These are phyloP conservation scores for Rhynchopsitta pachyrhyncha DNA, from an alignment of 2,113 vertebrate genomes.

Conservation along the genomic window DNA sequence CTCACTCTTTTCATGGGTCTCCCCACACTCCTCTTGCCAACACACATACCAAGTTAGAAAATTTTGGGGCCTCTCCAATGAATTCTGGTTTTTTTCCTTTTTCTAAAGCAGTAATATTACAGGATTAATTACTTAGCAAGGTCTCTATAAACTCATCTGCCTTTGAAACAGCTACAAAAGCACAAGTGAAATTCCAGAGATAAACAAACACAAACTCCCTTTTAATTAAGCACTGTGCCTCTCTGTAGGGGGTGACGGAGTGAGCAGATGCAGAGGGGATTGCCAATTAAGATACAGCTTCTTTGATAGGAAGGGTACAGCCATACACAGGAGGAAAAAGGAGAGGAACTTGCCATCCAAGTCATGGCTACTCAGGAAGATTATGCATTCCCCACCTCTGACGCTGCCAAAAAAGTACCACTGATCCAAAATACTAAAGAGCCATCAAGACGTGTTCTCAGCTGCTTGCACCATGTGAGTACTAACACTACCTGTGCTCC, in stretches of 20 bases:
- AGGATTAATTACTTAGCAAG: conserved; percentile 35
- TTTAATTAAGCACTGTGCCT: conserved; percentile 60
- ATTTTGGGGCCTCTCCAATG: not conserved
- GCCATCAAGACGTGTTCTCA: conserved; percentile 16
- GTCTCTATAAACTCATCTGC: not conserved
- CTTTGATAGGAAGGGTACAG: conserved; percentile 64
- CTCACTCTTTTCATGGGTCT: not conserved
- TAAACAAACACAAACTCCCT: conserved; percentile 65
- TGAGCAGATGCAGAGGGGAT: conserved; percentile 49
- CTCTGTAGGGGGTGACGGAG: conserved; percentile 17
- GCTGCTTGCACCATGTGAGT: not conserved
- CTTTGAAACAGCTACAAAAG: conserved; percentile 56
- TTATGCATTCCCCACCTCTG: conserved; percentile 26
- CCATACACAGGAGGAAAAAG: conserved; percentile 37
- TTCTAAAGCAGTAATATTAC: not conserved
- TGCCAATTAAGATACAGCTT: conserved; percentile 72
- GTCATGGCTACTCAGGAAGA: conserved; percentile 58
- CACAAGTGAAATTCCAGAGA: conserved; percentile 59
- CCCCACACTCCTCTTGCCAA: not conserved
- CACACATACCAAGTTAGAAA: not conserved
- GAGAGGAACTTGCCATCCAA: conserved; percentile 49
- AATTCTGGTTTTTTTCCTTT: not conserved
- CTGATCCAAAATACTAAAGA: conserved; percentile 43
- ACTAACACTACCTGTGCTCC: not conserved
- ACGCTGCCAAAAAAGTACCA: conserved; percentile 36